Evolutionary conservation across 2,113 vertebrate genomes (phyloP).

Genomic region (Rissa tridactyla): DNA sequence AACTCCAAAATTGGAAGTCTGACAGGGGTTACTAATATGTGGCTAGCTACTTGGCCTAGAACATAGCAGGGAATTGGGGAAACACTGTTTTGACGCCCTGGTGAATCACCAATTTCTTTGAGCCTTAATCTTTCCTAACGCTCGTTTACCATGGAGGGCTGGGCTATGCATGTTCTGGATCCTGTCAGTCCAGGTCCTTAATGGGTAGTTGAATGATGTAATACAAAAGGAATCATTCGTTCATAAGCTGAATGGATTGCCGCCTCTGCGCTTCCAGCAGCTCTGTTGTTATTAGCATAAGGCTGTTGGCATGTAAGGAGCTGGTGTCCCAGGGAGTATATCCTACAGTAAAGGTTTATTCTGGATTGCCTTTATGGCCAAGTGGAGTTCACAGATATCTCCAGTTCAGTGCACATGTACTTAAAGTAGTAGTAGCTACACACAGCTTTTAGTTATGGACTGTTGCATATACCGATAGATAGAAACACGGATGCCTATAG

Average conservation of each 20-base stretch:
- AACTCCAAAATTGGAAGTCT: conserved; percentile 34
- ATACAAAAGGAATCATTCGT: conserved; percentile 55
- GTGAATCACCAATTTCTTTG: conserved; percentile 57
- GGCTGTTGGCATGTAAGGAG: conserved; percentile 20
- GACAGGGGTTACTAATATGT: neutral
- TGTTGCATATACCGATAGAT: accelerated
- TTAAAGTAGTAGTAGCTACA: neutral
- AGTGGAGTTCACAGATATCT: neutral
- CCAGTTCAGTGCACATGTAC: accelerated
- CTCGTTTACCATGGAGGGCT: conserved; percentile 33
- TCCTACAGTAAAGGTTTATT: neutral
- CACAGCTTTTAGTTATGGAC: neutral
- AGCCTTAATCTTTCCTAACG: conserved; percentile 47
- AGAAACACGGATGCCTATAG: neutral
- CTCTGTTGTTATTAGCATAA: conserved; percentile 1
- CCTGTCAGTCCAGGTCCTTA: conserved; percentile 67
- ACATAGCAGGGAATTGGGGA: conserved; percentile 36
- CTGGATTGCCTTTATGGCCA: neutral
- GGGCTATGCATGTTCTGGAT: conserved; percentile 49
- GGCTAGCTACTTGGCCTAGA: conserved; percentile 34
- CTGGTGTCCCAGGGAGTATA: neutral
- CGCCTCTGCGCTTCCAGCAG: conserved; percentile 38
- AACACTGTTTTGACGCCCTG: conserved; percentile 42
- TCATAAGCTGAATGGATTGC: conserved; percentile 58
- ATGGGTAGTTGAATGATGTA: conserved; percentile 56